Conservation (phyloP, 2,113 vertebrate genomes). For the Motacilla tschutschensis region DNA sequence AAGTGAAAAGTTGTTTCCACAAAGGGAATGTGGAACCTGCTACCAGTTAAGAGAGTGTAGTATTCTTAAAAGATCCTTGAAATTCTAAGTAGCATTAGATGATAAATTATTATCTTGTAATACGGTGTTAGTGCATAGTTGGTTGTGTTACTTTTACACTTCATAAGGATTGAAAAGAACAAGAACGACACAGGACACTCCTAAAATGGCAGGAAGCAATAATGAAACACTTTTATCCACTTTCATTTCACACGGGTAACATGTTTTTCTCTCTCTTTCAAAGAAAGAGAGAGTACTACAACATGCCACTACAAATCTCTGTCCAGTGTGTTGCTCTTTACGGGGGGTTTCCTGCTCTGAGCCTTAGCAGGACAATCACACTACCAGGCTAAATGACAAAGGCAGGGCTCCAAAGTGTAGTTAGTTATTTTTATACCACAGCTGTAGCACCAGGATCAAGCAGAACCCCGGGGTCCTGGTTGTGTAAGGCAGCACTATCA, state of each 20-base stretch:
- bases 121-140: not conserved
- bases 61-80: not conserved
- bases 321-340: not conserved
- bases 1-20: not conserved
- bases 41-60: not conserved
- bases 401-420: not conserved
- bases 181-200: not conserved
- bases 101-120: not conserved
- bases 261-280: not conserved
- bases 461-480: not conserved
- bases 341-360: not conserved
- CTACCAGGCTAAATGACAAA: not conserved
- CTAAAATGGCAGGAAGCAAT: not conserved
- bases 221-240: not conserved
- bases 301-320: not conserved
- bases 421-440: not conserved
- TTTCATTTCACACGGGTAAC: not conserved
- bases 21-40: not conserved
- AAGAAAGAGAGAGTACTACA: not conserved
- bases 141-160: not conserved
- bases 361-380: not conserved
- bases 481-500: not conserved
- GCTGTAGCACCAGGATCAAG: not conserved
- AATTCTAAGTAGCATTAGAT: not conserved
- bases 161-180: not conserved